These are phyloP conservation scores for Anastatus disparis DNA, from an alignment of 1,140 invertebrate species.

Conservation along the genomic window DNA sequence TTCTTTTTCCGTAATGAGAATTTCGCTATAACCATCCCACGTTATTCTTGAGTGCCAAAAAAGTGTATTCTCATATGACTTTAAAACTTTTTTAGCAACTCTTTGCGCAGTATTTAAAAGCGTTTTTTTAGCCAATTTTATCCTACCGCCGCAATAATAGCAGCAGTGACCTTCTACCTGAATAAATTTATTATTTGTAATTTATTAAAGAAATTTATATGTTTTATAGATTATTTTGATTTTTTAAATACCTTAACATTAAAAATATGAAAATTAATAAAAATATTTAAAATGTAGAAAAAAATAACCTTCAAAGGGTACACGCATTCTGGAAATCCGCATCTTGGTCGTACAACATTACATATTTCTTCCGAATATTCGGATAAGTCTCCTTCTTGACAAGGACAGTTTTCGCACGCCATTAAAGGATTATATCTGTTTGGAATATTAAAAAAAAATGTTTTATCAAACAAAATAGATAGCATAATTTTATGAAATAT, in stretches of 20 bases:
- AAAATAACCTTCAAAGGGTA: slow-evolving; percentile 55
- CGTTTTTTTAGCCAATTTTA: slow-evolving; percentile 41
- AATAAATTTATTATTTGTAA: not conserved
- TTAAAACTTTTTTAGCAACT: slow-evolving; percentile 45
- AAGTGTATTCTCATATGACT: slow-evolving; percentile 40
- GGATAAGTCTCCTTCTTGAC: slow-evolving; percentile 50
- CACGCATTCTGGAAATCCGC: slow-evolving; percentile 50
- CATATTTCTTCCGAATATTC: slow-evolving; percentile 59
- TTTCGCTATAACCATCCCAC: slow-evolving; percentile 48
- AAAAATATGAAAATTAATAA: no score
- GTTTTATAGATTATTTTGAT: no score
- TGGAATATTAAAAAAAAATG: not conserved
- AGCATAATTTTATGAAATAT: no score
- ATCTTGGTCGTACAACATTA: slow-evolving; percentile 53
- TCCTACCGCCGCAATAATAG: slow-evolving; percentile 57
- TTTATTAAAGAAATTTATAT: not conserved
- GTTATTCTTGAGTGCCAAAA: slow-evolving; percentile 56
- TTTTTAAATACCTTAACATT: no score
- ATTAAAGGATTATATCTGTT: slow-evolving; percentile 49
- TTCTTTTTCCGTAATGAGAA: slow-evolving; percentile 56
- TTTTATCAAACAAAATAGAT: no score
- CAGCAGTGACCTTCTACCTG: slow-evolving; percentile 64
- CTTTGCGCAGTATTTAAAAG: slow-evolving; percentile 45
- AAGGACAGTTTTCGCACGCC: slow-evolving; percentile 53
- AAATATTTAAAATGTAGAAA: not conserved